phyloP scores from a whole-genome alignment of 2,888 invertebrate species.

The Orthonychiurus folsomi region DNA sequence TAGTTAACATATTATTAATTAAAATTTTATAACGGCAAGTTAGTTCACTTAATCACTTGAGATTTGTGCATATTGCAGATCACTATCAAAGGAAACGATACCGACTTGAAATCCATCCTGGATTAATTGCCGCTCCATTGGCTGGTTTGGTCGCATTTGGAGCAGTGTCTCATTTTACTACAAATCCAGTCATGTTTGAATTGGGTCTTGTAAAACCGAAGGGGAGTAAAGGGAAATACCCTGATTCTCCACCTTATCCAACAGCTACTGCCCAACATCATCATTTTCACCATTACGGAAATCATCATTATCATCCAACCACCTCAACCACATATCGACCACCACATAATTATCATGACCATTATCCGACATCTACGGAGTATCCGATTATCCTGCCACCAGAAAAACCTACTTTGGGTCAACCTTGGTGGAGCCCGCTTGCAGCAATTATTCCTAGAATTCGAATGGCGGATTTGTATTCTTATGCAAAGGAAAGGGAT shows the following conservation, averaged over 20 bases:
- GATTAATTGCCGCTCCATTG: constrained; percentile 32
- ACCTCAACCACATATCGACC: constrained; percentile 3
- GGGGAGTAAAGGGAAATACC: background rate
- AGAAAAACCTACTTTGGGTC: background rate
- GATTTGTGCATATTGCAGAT: background rate
- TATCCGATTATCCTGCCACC: background rate
- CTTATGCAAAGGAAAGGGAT: background rate
- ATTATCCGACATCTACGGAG: background rate
- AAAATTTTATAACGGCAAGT: background rate
- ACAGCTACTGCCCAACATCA: constrained; percentile 15
- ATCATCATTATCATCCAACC: background rate
- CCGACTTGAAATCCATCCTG: constrained; percentile 33
- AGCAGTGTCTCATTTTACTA: constrained; percentile 27
- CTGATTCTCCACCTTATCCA: constrained; percentile 14
- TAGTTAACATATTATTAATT: background rate
- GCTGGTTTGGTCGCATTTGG: constrained; percentile 33
- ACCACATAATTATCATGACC: constrained; percentile 9
- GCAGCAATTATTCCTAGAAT: constrained; percentile 11
- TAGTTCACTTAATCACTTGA: no score
- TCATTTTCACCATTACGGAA: constrained; percentile 3
- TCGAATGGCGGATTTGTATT: background rate
- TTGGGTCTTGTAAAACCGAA: constrained; percentile 32
- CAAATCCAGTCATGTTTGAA: constrained; percentile 33
- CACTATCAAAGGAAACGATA: constrained; percentile 29
- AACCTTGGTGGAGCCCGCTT: constrained; percentile 13